A percentile compares a stretch with the other conserved stretches of the same genome.
Evolutionary conservation across 2,797 vertebrate species (phyloP).

Genomic region (Hypotaenidia philippensis): DNA sequence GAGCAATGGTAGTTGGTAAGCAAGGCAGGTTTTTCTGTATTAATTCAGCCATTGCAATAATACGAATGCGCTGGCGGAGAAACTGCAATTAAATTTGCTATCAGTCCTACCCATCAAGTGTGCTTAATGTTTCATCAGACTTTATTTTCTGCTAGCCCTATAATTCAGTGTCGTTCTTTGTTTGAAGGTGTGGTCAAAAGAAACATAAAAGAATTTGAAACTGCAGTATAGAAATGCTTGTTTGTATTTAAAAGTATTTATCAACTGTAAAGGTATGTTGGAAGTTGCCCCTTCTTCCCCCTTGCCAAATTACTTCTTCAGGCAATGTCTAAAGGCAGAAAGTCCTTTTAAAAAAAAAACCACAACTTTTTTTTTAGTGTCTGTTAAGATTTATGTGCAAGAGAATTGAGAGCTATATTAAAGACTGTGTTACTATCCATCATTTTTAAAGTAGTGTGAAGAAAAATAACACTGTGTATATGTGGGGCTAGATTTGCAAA

Average conservation of each 20-base stretch:
- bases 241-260: constrained; percentile 9
- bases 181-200: constrained; percentile 9
- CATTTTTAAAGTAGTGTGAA: constrained; percentile 36
- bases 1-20: constrained; percentile 50
- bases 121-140: constrained; percentile 53
- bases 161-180: constrained; percentile 29
- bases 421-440: constrained; percentile 21
- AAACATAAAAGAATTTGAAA: neutral
- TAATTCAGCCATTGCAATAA: constrained; percentile 24
- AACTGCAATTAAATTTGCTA: constrained; percentile 72
- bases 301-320: neutral
- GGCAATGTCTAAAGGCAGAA: neutral
- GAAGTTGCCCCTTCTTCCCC: neutral
- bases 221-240: neutral
- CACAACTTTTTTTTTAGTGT: neutral
- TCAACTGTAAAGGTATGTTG: neutral
- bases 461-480: neutral
- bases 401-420: constrained; percentile 46
- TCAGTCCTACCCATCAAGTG: constrained; percentile 60
- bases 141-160: constrained; percentile 29
- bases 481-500: constrained; percentile 29
- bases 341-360: neutral
- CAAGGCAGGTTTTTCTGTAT: constrained; percentile 66
- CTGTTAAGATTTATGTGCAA: constrained; percentile 15
- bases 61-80: constrained; percentile 58